Conservation (phyloP, 2,113 vertebrate species). For the Pomatostomus ruficeps region DNA sequence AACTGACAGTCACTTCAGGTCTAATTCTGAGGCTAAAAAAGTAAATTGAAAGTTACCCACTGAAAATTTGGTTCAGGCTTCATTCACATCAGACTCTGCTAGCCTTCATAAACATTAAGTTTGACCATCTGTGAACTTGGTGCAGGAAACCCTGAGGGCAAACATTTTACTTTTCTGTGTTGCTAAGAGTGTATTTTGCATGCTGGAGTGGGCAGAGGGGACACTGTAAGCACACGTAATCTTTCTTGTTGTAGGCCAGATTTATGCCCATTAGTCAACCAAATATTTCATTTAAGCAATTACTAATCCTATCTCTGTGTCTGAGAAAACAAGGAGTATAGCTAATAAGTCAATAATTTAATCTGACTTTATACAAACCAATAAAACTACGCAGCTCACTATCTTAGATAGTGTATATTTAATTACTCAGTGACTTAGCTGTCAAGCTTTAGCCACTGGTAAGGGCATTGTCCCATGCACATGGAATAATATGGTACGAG, state of each 20-base stretch:
- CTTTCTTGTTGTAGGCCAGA: neutral
- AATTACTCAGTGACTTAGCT: neutral
- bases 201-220: accelerated
- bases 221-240: neutral
- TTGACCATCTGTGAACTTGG: neutral
- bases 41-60: neutral
- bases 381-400: neutral
- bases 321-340: neutral
- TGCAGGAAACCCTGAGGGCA: neutral
- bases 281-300: neutral
- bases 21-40: neutral
- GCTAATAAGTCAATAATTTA: neutral
- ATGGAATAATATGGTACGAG: neutral
- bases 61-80: neutral
- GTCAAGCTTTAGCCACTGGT: neutral
- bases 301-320: neutral
- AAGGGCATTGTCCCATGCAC: neutral
- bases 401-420: neutral
- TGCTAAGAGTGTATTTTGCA: neutral
- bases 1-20: neutral
- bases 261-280: neutral
- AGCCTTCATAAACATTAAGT: neutral
- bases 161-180: neutral
- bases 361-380: neutral
- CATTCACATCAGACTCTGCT: neutral